phyloP scores from a whole-genome alignment of 2,888 invertebrate genomes.

The Sarcophaga carnaria region DNA sequence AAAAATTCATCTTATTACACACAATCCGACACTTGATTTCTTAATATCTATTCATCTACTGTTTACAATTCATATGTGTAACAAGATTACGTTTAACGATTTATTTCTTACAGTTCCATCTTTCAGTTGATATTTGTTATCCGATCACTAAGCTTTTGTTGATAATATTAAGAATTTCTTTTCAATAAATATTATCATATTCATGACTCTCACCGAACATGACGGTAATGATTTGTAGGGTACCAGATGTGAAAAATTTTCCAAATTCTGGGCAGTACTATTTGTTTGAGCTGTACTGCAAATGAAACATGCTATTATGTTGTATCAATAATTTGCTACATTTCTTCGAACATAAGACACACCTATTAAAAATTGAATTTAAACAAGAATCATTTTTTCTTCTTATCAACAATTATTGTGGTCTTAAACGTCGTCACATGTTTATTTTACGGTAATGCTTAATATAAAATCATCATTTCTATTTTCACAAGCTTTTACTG shows the following conservation, averaged over 20 bases:
- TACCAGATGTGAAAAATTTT: conserved; percentile 57
- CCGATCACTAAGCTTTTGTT: too few species aligned
- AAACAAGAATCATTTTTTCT: not conserved
- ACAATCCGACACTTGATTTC: conserved; percentile 22
- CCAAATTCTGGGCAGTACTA: conserved; percentile 64
- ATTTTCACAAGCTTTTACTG: too few species aligned
- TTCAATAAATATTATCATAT: too few species aligned
- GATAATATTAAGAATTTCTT: too few species aligned
- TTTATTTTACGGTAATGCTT: too few species aligned
- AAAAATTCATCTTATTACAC: conserved; percentile 32
- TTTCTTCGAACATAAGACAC: not conserved
- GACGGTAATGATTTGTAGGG: conserved; percentile 37
- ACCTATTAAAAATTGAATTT: not conserved
- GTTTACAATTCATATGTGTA: not conserved
- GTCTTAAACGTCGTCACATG: too few species aligned
- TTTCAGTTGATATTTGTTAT: not conserved
- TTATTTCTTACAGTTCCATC: not conserved
- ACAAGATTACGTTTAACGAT: not conserved
- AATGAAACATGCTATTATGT: conserved; percentile 16
- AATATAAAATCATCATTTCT: too few species aligned
- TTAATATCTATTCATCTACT: not conserved
- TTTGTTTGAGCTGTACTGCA: conserved; percentile 41
- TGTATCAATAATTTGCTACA: not conserved
- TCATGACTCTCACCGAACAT: not conserved
- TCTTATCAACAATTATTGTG: too few species aligned